These are phyloP conservation scores for Choristoneura fumiferana DNA, from an alignment of 1,140 invertebrate species.

Conservation along the genomic window DNA sequence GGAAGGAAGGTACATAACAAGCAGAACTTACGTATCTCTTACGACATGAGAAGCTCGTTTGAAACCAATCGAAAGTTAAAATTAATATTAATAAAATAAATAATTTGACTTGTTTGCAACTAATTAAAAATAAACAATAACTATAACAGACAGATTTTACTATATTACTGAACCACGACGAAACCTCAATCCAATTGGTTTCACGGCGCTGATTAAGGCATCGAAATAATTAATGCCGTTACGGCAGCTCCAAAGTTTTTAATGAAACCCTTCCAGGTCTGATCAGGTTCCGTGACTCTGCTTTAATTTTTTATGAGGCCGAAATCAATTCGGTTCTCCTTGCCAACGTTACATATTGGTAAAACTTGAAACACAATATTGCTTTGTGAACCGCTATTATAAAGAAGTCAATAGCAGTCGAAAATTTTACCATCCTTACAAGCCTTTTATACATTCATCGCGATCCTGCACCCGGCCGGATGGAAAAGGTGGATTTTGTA, in stretches of 20 bases:
- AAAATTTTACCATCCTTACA: slow-evolving; percentile 51
- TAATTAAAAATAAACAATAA: too few species aligned
- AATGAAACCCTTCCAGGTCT: slow-evolving; percentile 42
- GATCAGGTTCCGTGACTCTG: slow-evolving; percentile 32
- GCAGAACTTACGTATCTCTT: too few species aligned
- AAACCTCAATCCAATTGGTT: slow-evolving; percentile 22
- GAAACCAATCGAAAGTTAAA: too few species aligned
- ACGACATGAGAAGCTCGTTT: too few species aligned
- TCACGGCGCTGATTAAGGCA: slow-evolving; percentile 22
- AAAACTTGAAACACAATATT: slow-evolving; percentile 54
- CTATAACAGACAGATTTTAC: too few species aligned
- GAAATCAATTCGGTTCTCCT: slow-evolving; percentile 33
- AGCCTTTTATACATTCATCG: slow-evolving; percentile 64
- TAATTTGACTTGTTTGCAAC: too few species aligned
- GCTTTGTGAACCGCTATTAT: slow-evolving; percentile 48
- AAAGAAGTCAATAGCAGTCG: slow-evolving; percentile 47
- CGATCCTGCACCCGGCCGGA: slow-evolving; percentile 36
- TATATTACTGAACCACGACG: too few species aligned
- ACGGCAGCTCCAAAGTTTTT: slow-evolving; percentile 30
- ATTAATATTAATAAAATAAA: too few species aligned
- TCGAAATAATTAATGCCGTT: slow-evolving; percentile 43
- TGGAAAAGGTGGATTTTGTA: slow-evolving; percentile 69
- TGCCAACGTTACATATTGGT: slow-evolving; percentile 36
- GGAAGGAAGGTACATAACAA: too few species aligned
- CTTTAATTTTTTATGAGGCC: slow-evolving; percentile 49